phyloP scores from a whole-genome alignment of 2,888 invertebrate genomes.

The Capitulum mitella region DNA sequence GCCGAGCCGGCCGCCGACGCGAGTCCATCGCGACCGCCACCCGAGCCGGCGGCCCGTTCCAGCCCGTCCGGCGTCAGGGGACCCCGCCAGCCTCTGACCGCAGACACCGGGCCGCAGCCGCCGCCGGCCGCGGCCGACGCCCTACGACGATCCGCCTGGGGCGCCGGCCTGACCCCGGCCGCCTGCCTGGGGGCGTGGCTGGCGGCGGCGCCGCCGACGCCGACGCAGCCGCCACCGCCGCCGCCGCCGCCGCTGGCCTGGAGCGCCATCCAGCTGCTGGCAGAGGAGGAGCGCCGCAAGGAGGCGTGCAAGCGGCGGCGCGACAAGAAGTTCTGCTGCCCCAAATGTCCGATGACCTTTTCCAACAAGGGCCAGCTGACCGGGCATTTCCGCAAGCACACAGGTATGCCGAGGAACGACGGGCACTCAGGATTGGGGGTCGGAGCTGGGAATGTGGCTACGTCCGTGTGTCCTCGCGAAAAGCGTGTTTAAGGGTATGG shows the following conservation, averaged over 20 bases:
- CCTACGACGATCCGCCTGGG: background rate
- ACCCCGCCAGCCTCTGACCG: no score
- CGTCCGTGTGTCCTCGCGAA: no score
- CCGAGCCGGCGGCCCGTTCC: no score
- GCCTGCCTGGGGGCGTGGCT: background rate
- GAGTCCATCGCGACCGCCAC: no score
- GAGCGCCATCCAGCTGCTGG: slow-evolving; percentile 30
- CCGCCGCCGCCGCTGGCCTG: slow-evolving; percentile 9
- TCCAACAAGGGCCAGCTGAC: slow-evolving; percentile 90
- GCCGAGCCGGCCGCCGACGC: background rate
- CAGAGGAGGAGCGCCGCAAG: slow-evolving; percentile 32
- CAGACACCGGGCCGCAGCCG: background rate
- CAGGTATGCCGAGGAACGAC: slow-evolving; percentile 49
- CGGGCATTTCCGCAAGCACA: slow-evolving; percentile 84
- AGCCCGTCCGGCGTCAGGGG: no score
- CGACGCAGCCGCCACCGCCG: background rate
- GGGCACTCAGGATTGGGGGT: no score
- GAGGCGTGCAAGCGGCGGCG: slow-evolving; percentile 38
- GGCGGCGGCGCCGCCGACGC: background rate
- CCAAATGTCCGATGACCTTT: slow-evolving; percentile 80
- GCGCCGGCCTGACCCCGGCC: background rate
- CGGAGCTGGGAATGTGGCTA: no score
- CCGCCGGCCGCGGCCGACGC: background rate
- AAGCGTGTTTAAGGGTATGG: no score
- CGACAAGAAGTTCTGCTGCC: slow-evolving; percentile 45